phyloP scores from a whole-genome alignment of 2,888 invertebrate genomes.

The Catocala sponsa region DNA sequence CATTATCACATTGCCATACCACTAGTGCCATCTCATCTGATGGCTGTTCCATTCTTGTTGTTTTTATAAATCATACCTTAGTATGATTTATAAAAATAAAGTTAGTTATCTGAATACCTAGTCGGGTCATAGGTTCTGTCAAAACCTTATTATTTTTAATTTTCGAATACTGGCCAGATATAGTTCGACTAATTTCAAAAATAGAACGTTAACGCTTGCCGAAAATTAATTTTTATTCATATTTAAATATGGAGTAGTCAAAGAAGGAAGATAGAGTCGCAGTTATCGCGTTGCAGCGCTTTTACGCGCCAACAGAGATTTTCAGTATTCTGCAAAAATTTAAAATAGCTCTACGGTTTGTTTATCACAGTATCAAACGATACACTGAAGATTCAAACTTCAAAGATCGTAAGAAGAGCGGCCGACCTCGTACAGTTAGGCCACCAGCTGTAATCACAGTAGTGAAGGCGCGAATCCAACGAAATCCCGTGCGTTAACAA shows the following conservation, averaged over 20 bases:
- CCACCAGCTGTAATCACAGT: not conserved
- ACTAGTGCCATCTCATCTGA: too few species aligned
- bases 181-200: not conserved
- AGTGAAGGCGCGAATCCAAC: not conserved
- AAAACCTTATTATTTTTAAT: not conserved
- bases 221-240: not conserved
- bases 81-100: too few species aligned
- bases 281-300: too few species aligned
- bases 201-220: not conserved
- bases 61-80: too few species aligned
- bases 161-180: not conserved
- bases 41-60: too few species aligned
- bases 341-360: not conserved
- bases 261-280: too few species aligned
- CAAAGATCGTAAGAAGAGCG: not conserved
- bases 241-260: not conserved
- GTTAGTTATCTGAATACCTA: not conserved
- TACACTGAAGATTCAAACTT: not conserved
- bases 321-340: not conserved
- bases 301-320: too few species aligned
- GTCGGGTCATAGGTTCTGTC: not conserved
- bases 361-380: not conserved
- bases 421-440: not conserved
- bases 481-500: not conserved
- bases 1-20: too few species aligned